These are phyloP conservation scores for Protophormia terraenovae DNA, from an alignment of 2,888 invertebrate species.

Conservation along the genomic window DNA sequence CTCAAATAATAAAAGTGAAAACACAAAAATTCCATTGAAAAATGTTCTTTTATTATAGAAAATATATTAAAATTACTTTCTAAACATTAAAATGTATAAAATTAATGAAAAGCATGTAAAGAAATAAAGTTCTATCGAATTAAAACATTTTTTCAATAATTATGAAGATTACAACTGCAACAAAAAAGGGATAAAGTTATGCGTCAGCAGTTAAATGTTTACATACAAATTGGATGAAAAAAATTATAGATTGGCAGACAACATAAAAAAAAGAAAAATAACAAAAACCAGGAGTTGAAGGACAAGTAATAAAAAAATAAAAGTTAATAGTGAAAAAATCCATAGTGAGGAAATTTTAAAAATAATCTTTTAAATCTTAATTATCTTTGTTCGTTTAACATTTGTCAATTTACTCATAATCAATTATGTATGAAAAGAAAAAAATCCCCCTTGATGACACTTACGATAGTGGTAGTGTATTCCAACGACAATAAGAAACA, in stretches of 20 bases:
- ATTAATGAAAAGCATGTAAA: neutral
- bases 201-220: slow-evolving; percentile 68
- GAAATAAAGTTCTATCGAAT: neutral
- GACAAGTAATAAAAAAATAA: slow-evolving; percentile 37
- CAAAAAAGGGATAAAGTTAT: slow-evolving; percentile 62
- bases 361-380: neutral
- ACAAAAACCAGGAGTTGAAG: slow-evolving; percentile 39
- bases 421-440: slow-evolving; percentile 55
- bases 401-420: slow-evolving; percentile 51
- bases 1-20: slow-evolving; percentile 41
- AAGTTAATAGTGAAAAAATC: neutral
- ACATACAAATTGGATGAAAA: slow-evolving; percentile 56
- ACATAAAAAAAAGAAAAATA: slow-evolving; percentile 9
- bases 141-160: slow-evolving; percentile 22
- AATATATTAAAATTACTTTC: neutral
- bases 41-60: slow-evolving; percentile 31
- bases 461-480: slow-evolving; percentile 23
- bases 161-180: slow-evolving; percentile 21
- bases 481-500: slow-evolving; percentile 32
- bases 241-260: slow-evolving; percentile 23
- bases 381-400: slow-evolving; percentile 9
- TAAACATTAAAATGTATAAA: neutral
- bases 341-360: neutral
- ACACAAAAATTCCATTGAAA: neutral
- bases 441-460: slow-evolving; percentile 29